Conservation (phyloP, 2,797 vertebrate species). For the Passerculus sandwichensis region DNA sequence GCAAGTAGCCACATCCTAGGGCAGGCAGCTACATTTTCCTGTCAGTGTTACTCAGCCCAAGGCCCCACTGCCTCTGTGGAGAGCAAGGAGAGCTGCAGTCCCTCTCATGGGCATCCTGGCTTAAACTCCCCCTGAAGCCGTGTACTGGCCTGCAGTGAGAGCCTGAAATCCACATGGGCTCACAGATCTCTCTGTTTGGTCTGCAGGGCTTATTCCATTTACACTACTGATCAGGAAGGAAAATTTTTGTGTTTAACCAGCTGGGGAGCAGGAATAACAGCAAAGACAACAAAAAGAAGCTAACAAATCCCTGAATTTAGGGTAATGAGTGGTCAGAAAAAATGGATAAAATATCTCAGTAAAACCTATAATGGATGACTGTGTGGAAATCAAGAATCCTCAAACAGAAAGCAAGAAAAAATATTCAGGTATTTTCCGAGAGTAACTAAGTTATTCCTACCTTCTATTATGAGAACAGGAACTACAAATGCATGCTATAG, state of each 20-base stretch:
- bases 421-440: background rate
- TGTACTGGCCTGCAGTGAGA: background rate
- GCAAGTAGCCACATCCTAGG: background rate
- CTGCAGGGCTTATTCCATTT: background rate
- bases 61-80: rapidly evolving
- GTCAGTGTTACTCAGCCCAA: background rate
- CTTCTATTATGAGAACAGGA: background rate
- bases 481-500: background rate
- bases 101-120: background rate
- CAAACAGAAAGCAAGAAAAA: background rate
- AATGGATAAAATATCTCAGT: background rate
- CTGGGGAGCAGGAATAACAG: background rate
- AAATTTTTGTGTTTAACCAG: background rate
- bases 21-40: background rate
- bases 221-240: background rate
- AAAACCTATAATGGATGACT: background rate
- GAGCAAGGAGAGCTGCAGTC: background rate
- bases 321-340: background rate
- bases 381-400: background rate
- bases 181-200: background rate
- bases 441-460: background rate
- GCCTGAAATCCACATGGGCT: background rate
- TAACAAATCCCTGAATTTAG: background rate
- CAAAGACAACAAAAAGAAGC: background rate
- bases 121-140: background rate